Conservation (phyloP, 1,140 invertebrate species). For the Eriosoma lanigerum region DNA sequence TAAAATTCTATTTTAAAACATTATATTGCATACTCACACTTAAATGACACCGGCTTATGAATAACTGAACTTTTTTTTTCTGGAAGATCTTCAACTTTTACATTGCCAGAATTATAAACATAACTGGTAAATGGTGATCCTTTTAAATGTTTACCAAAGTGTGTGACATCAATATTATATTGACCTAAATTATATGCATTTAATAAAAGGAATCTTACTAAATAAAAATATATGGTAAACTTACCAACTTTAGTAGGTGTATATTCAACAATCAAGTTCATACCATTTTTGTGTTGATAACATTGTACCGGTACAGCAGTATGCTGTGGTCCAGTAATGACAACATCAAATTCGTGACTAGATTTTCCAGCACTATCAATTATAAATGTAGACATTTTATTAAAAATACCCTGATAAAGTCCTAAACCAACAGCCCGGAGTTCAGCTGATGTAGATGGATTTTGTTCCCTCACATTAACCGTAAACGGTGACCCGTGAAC, state of each 20-base stretch:
- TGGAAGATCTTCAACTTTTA: conserved; percentile 71
- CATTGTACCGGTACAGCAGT: conserved; percentile 89
- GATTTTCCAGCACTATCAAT: conserved; percentile 84
- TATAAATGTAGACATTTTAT: conserved; percentile 80
- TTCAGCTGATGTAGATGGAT: conserved; percentile 69
- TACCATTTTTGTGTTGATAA: conserved; percentile 91
- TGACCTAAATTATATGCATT: conserved; percentile 61
- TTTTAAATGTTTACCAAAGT: conserved; percentile 85
- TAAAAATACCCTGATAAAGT: conserved; percentile 78
- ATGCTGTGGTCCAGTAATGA: conserved; percentile 82
- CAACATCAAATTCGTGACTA: conserved; percentile 87
- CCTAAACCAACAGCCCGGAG: conserved; percentile 77
- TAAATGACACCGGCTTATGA: conserved; percentile 81
- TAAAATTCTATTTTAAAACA: not conserved
- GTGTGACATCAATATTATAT: conserved; percentile 85
- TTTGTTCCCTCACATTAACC: conserved; percentile 61
- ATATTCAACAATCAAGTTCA: conserved; percentile 85
- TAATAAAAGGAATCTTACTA: not conserved
- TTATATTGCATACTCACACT: conserved; percentile 64
- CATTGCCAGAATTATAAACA: conserved; percentile 85
- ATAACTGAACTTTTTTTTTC: conserved; percentile 74
- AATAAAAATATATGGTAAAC: conserved; percentile 42
- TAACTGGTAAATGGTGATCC: conserved; percentile 96
- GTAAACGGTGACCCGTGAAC: conserved; percentile 64
- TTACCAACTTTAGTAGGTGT: conserved; percentile 76